Conservation (phyloP, 2,797 vertebrate species). For the Bovichtus variegatus region DNA sequence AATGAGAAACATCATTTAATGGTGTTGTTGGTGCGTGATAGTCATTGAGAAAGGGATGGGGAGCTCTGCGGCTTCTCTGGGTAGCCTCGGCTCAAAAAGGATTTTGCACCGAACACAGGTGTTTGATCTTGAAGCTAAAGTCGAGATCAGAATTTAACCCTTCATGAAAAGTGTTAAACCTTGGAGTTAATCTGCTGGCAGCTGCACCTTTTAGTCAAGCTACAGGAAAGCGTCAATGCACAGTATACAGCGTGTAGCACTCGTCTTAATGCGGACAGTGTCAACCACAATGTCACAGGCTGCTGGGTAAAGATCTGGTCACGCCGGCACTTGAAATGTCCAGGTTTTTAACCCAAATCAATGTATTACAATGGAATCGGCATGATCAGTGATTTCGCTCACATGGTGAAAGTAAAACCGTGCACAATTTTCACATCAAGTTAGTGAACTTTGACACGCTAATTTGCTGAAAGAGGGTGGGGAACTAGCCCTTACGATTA, state of each 20-base stretch:
- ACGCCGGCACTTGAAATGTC: background rate
- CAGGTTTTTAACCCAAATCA: background rate
- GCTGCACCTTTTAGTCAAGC: conserved; percentile 20
- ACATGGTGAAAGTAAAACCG: background rate
- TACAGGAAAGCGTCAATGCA: conserved; percentile 11
- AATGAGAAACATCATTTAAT: background rate
- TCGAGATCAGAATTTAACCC: conserved; percentile 23
- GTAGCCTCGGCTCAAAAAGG: conserved; percentile 15
- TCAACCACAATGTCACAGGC: conserved; percentile 18
- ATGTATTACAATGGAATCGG: background rate
- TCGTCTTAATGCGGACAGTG: conserved; percentile 15
- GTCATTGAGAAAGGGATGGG: conserved; percentile 7
- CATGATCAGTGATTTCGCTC: background rate
- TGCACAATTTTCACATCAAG: background rate
- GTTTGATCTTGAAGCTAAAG: conserved; percentile 30
- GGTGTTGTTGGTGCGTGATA: conserved; percentile 26
- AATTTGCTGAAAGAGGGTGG: background rate
- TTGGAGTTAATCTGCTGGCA: conserved; percentile 7
- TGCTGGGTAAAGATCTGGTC: conserved; percentile 7
- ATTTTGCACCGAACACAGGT: conserved; percentile 18
- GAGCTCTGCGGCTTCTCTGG: conserved; percentile 15
- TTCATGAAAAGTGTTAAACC: conserved; percentile 16
- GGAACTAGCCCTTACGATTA: background rate
- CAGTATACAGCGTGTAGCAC: conserved; percentile 31
- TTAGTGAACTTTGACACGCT: background rate